phyloP scores from a whole-genome alignment of 2,888 invertebrate species.

The Mythimna pallens region DNA sequence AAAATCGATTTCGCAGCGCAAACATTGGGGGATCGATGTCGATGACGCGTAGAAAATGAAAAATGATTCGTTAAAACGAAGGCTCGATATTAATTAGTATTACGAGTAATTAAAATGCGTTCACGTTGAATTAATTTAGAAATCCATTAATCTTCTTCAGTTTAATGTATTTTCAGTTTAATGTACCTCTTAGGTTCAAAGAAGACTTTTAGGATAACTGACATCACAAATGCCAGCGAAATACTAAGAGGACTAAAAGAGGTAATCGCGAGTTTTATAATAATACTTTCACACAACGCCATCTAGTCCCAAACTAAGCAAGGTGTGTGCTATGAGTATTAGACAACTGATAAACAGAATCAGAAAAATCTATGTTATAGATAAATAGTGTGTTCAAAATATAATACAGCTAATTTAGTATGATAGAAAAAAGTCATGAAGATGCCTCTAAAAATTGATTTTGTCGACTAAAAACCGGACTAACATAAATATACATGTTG shows the following conservation, averaged over 20 bases:
- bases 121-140: constrained; percentile 27
- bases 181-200: constrained; percentile 2
- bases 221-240: neutral
- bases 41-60: constrained; percentile 39
- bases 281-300: too few relatives aligned
- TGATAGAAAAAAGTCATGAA: too few relatives aligned
- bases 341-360: too few relatives aligned
- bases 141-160: constrained; percentile 35
- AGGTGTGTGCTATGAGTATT: too few relatives aligned
- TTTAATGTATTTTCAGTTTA: neutral
- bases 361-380: too few relatives aligned
- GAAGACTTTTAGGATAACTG: neutral
- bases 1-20: neutral
- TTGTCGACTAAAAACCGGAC: too few relatives aligned
- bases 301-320: too few relatives aligned
- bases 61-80: constrained; percentile 28
- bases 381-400: too few relatives aligned
- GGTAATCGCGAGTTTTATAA: too few relatives aligned
- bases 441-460: too few relatives aligned
- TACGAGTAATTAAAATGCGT: constrained; percentile 48
- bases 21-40: constrained; percentile 21
- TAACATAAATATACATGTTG: too few relatives aligned
- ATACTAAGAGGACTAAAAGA: neutral
- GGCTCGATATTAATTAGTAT: constrained; percentile 25
- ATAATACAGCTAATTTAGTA: too few relatives aligned